Evolutionary conservation across 2,797 vertebrate genomes (phyloP).

Genomic region (Antrozous pallidus): DNA sequence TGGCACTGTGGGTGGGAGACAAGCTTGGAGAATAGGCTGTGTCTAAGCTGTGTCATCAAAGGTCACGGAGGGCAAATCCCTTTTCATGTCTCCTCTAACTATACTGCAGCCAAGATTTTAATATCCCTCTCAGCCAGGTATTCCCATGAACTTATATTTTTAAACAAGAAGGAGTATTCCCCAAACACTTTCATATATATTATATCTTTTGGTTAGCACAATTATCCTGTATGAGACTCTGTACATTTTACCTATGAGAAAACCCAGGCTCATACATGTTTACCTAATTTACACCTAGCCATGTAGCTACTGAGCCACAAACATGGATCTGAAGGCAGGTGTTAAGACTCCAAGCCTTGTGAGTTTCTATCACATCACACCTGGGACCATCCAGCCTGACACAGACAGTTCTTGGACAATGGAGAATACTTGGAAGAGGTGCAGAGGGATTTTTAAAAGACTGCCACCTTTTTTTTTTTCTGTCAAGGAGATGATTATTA

Average conservation of each 20-base stretch:
- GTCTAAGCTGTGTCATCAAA: background rate
- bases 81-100: background rate
- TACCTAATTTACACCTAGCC: background rate
- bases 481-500: background rate
- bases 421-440: background rate
- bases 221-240: background rate
- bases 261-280: background rate
- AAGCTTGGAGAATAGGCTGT: background rate
- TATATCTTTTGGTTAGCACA: background rate
- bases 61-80: background rate
- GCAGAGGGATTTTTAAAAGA: background rate
- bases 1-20: background rate
- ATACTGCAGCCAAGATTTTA: background rate
- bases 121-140: background rate
- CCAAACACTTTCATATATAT: background rate
- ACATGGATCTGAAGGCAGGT: background rate
- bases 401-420: background rate
- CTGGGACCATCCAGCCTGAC: background rate
- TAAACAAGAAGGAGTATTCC: background rate
- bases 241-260: background rate
- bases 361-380: background rate
- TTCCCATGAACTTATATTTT: background rate
- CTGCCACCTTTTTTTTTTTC: background rate
- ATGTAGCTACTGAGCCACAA: background rate
- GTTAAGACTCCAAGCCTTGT: background rate